Evolutionary conservation across 2,888 invertebrate species (phyloP).

Genomic region (Drosophila mercatorum): DNA sequence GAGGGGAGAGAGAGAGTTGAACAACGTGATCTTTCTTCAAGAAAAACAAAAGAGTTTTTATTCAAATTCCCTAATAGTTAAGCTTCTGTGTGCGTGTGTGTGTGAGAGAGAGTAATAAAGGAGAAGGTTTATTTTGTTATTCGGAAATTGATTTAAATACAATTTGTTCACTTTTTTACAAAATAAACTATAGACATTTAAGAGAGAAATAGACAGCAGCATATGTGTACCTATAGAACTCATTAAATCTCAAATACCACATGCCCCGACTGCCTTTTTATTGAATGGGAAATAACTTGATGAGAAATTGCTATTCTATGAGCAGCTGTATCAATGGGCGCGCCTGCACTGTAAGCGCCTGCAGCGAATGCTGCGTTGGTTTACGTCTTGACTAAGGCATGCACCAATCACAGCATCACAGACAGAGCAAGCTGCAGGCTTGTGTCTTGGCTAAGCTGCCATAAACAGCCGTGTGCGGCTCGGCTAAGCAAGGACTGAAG

Average conservation of each 20-base stretch:
- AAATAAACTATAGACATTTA: neutral
- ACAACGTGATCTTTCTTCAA: conserved; percentile 47
- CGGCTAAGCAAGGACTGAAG: neutral
- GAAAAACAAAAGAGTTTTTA: conserved; percentile 29
- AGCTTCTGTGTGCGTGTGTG: neutral
- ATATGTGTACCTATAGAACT: conserved; percentile 5
- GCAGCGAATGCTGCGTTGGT: neutral
- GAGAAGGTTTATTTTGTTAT: neutral
- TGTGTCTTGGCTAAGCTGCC: too few species aligned
- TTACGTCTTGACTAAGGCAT: neutral
- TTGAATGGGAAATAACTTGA: too few species aligned
- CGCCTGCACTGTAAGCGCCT: neutral
- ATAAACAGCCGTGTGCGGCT: too few species aligned
- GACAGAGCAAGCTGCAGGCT: too few species aligned
- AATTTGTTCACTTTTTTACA: neutral
- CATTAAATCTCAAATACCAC: conserved; percentile 1
- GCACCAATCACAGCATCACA: neutral
- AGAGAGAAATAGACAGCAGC: neutral
- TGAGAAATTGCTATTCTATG: neutral
- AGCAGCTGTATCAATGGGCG: neutral
- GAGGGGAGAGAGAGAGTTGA: conserved; percentile 7
- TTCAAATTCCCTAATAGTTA: neutral
- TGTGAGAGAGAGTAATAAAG: neutral
- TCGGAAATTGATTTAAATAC: neutral
- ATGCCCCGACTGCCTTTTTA: too few species aligned